Conservation (phyloP, 2,888 invertebrate genomes). For the Tetranychus truncatus region DNA sequence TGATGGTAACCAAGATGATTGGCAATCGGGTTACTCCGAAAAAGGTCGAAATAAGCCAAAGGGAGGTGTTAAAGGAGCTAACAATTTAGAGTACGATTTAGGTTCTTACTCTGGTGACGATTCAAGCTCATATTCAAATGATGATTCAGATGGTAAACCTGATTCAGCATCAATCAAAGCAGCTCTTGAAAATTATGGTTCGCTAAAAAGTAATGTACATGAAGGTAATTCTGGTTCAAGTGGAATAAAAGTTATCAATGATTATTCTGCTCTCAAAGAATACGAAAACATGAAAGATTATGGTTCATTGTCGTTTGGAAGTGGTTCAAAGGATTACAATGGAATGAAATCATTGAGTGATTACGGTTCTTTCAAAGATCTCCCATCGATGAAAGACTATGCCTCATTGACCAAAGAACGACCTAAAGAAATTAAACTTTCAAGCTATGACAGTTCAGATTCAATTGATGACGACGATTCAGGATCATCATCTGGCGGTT, state of each 20-base stretch:
- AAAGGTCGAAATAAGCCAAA: neutral
- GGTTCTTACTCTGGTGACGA: neutral
- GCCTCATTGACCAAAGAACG: neutral
- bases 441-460: neutral
- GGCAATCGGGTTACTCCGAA: neutral
- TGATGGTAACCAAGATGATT: neutral
- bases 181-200: neutral
- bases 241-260: neutral
- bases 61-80: neutral
- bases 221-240: neutral
- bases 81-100: neutral
- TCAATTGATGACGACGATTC: constrained; percentile 1
- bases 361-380: neutral
- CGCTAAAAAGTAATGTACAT: neutral
- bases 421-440: neutral
- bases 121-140: neutral
- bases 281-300: neutral
- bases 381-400: neutral
- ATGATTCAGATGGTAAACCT: neutral
- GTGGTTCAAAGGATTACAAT: neutral
- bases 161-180: constrained; percentile 1
- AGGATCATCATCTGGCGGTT: neutral
- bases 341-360: too few species aligned
- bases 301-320: neutral
- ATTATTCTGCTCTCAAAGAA: neutral